Evolutionary conservation across 1,140 invertebrate species (phyloP), one percentile per base, ranked within the genome.

Genomic region (Bombus soroeensis): DNA sequence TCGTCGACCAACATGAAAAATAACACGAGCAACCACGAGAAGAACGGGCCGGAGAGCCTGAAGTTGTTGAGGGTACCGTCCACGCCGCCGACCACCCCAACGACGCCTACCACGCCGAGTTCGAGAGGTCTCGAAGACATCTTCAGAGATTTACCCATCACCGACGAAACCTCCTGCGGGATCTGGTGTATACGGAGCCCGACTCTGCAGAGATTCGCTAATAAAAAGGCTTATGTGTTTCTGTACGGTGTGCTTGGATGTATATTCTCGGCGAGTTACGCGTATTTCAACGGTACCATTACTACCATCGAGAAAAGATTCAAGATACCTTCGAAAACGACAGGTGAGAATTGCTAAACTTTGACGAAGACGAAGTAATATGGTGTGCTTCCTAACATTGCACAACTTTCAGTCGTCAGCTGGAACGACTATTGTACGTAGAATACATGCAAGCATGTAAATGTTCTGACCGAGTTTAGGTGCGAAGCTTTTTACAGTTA

Each of bases 271-370:
- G 97, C 97, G 84, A 96, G 97, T 84, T 97, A 97, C 90, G 96
- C 97, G 3, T 98, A 98, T 92, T 97, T 97, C 85, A 97, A 97
- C 90, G 97, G 97, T 18, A 97, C 97, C 12, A 97, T 98, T 68
- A 97, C 97, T 53, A 98, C 97, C 1, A 95, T 98, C 43, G 97
- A 98, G 92, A 98, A 98, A 91, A 95, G 97, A 87, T 98, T 97
- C 92, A 97, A 97, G 90, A 97, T 98, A 91, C 97, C 97, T 1
- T 97, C 97, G 15, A 96, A 96, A 93, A 97, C 97, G 57, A 97
- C 97, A 78, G 97, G 97, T 97, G 93, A 95, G 93, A 91, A 53
- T 53, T 18, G 6, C 22, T 22, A 53, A 53, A 53, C 6, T 75
- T 18, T 22, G 12, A 13, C 37, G 10, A 43, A 66, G 62, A 32